Percentiles rank a stretch among this genome's conserved stretches.
These are phyloP conservation scores for Pheosia tremula DNA, from an alignment of 2,888 invertebrate species.

Conservation along the genomic window DNA sequence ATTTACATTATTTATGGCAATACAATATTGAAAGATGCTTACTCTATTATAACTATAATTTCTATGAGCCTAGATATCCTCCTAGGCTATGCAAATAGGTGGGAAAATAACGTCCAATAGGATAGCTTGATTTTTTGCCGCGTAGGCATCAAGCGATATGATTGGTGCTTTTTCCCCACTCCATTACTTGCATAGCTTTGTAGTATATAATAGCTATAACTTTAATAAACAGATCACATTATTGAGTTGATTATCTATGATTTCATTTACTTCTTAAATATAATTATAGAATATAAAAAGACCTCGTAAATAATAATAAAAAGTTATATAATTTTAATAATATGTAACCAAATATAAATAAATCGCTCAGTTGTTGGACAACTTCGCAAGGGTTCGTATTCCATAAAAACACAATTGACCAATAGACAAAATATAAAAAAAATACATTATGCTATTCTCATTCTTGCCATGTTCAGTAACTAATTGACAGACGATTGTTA, in stretches of 20 bases:
- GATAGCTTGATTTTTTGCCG: neutral
- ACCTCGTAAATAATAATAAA: neutral
- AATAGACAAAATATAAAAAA: too few relatives aligned
- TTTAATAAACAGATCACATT: conserved; percentile 1
- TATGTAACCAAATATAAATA: neutral
- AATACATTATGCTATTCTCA: too few relatives aligned
- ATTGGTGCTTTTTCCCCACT: neutral
- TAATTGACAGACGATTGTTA: too few relatives aligned
- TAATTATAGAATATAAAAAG: neutral
- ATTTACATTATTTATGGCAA: neutral
- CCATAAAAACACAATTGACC: too few relatives aligned
- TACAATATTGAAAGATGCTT: neutral
- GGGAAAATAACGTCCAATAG: neutral
- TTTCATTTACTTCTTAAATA: neutral
- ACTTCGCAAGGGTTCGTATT: too few relatives aligned
- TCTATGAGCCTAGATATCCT: neutral
- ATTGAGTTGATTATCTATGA: neutral
- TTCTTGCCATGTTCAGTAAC: too few relatives aligned
- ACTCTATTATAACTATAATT: neutral
- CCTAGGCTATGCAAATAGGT: neutral
- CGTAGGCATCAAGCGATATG: neutral
- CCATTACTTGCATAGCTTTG: neutral
- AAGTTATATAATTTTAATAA: neutral
- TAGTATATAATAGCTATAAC: neutral
- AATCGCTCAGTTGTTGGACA: neutral